Evolutionary conservation across 2,113 vertebrate genomes (phyloP).

Genomic region (Haemorhous mexicanus): DNA sequence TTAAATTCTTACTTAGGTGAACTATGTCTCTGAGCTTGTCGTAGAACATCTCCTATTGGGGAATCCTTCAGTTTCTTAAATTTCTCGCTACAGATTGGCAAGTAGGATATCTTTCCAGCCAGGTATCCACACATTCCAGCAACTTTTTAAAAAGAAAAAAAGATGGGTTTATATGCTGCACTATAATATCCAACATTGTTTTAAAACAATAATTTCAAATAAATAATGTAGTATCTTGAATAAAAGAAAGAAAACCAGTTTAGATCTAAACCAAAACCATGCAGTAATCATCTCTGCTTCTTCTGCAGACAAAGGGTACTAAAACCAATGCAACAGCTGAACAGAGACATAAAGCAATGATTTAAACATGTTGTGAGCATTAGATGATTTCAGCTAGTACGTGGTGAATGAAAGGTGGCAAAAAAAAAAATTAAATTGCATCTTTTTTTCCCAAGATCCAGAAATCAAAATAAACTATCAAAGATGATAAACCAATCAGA

Average conservation of each 20-base stretch:
- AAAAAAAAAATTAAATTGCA: background rate
- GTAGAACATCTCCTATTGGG: slow-evolving; percentile 83
- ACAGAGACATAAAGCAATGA: background rate
- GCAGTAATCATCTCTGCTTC: background rate
- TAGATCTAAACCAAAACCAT: background rate
- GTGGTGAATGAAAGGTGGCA: background rate
- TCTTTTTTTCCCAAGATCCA: background rate
- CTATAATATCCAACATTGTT: background rate
- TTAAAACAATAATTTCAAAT: background rate
- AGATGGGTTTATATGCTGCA: background rate
- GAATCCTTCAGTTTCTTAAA: slow-evolving; percentile 89
- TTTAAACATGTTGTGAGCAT: background rate
- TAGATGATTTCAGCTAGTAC: background rate
- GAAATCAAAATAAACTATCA: background rate
- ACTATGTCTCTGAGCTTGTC: slow-evolving; percentile 66
- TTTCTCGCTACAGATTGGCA: slow-evolving; percentile 87
- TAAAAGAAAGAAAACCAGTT: background rate
- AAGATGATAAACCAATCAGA: background rate
- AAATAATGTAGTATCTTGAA: background rate
- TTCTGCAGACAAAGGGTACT: background rate
- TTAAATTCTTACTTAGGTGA: slow-evolving; percentile 68
- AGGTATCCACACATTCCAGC: slow-evolving; percentile 86
- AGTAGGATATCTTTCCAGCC: slow-evolving; percentile 88
- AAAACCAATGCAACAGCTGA: background rate
- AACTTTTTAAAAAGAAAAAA: slow-evolving; percentile 73